phyloP scores from a whole-genome alignment of 37 sponge, comb jelly and placozoan genomes.

The Ianthella basta region DNA sequence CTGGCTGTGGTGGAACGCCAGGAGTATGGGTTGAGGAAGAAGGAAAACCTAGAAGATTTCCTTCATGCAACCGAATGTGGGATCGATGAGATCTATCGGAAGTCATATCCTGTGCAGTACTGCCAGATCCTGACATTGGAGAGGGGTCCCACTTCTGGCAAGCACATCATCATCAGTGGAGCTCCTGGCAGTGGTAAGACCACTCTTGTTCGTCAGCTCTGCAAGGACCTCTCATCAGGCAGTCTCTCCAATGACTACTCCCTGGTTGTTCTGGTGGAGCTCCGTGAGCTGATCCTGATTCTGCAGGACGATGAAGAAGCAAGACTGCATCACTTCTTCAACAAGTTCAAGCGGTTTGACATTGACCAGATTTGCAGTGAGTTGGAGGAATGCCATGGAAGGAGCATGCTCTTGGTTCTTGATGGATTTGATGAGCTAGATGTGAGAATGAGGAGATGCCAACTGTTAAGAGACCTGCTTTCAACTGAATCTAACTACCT shows the following conservation, averaged over 20 bases:
- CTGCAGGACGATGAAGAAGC: neutral
- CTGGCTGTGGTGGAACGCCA: too few relatives aligned
- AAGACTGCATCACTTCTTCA: too few relatives aligned
- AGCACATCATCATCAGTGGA: slow-evolving; percentile 1
- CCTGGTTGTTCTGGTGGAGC: neutral
- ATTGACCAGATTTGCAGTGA: neutral
- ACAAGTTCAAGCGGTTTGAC: too few relatives aligned
- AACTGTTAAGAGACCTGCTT: neutral
- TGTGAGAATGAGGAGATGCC: neutral
- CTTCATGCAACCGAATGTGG: too few relatives aligned
- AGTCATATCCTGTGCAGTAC: too few relatives aligned
- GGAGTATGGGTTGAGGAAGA: too few relatives aligned
- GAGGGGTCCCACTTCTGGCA: neutral
- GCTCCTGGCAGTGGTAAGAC: slow-evolving; percentile 21
- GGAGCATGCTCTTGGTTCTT: neutral
- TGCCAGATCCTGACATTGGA: too few relatives aligned
- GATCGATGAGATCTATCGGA: too few relatives aligned
- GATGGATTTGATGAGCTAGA: slow-evolving; percentile 24
- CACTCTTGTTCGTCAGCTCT: neutral
- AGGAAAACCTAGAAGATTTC: too few relatives aligned
- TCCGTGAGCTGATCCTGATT: neutral
- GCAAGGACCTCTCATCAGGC: neutral
- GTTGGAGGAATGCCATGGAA: neutral
- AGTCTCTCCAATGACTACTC: neutral
- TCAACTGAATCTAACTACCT: neutral